A percentile compares a stretch with the other conserved stretches of the same genome.
phyloP scores from a whole-genome alignment of 2,888 invertebrate species.

The Gonocerus acuteangulatus region DNA sequence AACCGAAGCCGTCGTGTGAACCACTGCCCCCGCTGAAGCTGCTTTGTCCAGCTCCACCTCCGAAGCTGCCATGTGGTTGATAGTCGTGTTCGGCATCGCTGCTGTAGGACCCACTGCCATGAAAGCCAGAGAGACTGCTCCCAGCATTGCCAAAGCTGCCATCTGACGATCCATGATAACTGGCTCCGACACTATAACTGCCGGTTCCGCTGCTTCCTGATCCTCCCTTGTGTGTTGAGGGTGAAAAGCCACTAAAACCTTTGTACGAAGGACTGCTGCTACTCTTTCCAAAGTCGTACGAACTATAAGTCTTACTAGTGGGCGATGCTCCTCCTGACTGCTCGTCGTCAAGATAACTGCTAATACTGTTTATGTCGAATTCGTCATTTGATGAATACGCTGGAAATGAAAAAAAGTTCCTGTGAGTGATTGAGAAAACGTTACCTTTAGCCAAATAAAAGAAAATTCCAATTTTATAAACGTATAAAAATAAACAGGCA shows the following conservation, averaged over 20 bases:
- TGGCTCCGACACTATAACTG: constrained; percentile 22
- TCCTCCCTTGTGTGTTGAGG: constrained; percentile 7
- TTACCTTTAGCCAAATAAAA: neutral
- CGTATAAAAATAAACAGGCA: neutral
- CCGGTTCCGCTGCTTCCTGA: constrained; percentile 8
- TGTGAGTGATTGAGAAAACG: neutral
- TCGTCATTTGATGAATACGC: constrained; percentile 20
- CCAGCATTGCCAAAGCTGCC: constrained; percentile 12
- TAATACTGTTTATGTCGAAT: constrained; percentile 34
- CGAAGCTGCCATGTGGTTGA: neutral
- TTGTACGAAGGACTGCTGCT: constrained; percentile 18
- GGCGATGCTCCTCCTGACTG: neutral
- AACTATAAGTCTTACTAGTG: constrained; percentile 19
- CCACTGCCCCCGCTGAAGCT: neutral
- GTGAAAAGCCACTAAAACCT: constrained; percentile 23
- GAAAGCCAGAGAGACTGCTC: constrained; percentile 25
- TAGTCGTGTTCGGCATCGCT: constrained; percentile 21
- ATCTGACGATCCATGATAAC: constrained; percentile 23
- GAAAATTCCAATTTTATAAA: neutral
- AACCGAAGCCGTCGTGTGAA: neutral
- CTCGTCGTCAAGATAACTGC: constrained; percentile 32
- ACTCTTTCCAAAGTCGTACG: constrained; percentile 3
- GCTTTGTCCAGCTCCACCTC: neutral
- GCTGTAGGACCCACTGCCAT: constrained; percentile 19
- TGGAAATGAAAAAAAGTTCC: neutral